Conservation (phyloP, 2,888 invertebrate genomes). For the Amorpha juglandis region DNA sequence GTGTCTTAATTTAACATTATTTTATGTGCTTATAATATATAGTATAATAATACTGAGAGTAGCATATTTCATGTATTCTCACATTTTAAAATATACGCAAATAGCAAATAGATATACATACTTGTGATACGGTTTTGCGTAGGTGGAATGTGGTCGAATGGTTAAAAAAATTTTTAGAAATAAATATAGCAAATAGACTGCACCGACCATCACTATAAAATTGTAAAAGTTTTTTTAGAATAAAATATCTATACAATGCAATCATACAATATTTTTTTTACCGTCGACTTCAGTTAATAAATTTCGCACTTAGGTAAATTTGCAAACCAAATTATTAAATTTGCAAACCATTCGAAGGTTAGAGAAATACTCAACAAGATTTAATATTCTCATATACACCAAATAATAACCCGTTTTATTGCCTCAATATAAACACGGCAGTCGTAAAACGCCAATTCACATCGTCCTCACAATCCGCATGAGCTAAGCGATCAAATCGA, state of each 20-base stretch:
- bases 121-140: too few relatives aligned
- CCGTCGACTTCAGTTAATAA: conserved; percentile 17
- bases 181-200: too few relatives aligned
- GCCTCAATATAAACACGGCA: conserved; percentile 14
- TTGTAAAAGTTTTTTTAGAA: too few relatives aligned
- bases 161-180: too few relatives aligned
- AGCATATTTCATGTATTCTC: too few relatives aligned
- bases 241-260: not conserved
- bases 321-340: too few relatives aligned
- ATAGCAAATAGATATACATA: too few relatives aligned
- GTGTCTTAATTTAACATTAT: too few relatives aligned
- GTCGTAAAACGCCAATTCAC: conserved; percentile 54
- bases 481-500: conserved; percentile 78
- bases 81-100: too few relatives aligned
- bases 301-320: not conserved
- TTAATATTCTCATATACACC: conserved; percentile 20
- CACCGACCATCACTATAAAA: too few relatives aligned
- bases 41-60: not conserved
- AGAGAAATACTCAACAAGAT: conserved; percentile 18
- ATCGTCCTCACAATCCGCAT: conserved; percentile 51
- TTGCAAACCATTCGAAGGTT: conserved; percentile 21
- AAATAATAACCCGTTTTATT: conserved; percentile 14
- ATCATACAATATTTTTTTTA: not conserved
- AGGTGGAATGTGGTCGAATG: too few relatives aligned
- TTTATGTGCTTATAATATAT: not conserved